phyloP scores from a whole-genome alignment of 1,140 invertebrate species.

The Aphaenogaster rudis region DNA sequence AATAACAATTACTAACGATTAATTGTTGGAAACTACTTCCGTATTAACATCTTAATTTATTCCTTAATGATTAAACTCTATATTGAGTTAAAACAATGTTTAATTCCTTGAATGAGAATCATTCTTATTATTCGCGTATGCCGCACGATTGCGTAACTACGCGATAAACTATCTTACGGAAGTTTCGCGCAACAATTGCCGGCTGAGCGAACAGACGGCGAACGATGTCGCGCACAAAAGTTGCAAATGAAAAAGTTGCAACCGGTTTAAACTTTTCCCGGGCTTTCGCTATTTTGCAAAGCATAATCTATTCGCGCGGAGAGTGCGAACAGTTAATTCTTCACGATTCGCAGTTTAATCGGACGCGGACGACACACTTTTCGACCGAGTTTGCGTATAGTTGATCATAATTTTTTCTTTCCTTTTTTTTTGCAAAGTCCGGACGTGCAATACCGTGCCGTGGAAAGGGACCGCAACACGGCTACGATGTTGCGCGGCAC shows the following conservation, averaged over 20 bases:
- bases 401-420: constrained; percentile 44
- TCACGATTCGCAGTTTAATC: constrained; percentile 58
- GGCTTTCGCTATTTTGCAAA: constrained; percentile 23
- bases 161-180: constrained; percentile 54
- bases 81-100: constrained; percentile 4
- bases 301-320: constrained; percentile 49
- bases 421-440: neutral
- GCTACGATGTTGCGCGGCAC: constrained; percentile 18
- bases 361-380: constrained; percentile 49
- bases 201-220: constrained; percentile 18
- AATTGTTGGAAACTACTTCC: constrained; percentile 10
- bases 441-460: constrained; percentile 31
- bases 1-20: neutral
- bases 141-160: neutral
- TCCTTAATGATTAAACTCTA: neutral
- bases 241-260: constrained; percentile 58
- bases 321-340: constrained; percentile 60
- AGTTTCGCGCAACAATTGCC: constrained; percentile 23
- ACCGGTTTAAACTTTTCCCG: constrained; percentile 50
- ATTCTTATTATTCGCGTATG: neutral
- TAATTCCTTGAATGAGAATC: constrained; percentile 23
- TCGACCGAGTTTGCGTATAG: constrained; percentile 52
- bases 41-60: constrained; percentile 4
- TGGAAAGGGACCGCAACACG: constrained; percentile 15
- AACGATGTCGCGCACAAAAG: constrained; percentile 22